These are phyloP conservation scores for Orycteropus afer DNA, from an alignment of 2,113 vertebrate species.

Conservation along the genomic window DNA sequence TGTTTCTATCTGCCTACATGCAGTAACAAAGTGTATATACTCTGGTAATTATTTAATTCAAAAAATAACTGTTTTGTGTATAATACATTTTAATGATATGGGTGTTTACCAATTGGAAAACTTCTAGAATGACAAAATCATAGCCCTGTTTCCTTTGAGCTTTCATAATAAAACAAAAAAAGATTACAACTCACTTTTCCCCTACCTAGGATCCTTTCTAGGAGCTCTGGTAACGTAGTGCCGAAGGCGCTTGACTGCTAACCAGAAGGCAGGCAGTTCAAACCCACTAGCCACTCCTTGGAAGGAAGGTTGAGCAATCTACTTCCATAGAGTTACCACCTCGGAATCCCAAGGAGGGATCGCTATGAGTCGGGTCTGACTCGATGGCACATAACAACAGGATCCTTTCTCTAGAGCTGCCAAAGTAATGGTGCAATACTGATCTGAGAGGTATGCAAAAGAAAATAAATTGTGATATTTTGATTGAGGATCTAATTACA, in stretches of 20 bases:
- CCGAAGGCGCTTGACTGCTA: no score
- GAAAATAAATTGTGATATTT: not conserved
- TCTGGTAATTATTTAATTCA: slow-evolving; percentile 53
- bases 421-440: not conserved
- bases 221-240: no score
- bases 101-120: not conserved
- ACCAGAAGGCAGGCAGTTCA: no score
- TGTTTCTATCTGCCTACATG: slow-evolving; percentile 43
- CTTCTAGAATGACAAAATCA: slow-evolving; percentile 5
- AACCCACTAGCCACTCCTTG: no score
- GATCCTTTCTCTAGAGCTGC: not conserved
- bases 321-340: no score
- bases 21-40: not conserved
- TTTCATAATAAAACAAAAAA: not conserved
- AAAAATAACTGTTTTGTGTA: not conserved
- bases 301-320: no score
- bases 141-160: not conserved
- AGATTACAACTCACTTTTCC: not conserved
- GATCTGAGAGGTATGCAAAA: not conserved
- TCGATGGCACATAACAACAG: no score
- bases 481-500: slow-evolving; percentile 10
- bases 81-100: not conserved
- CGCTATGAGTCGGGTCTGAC: no score
- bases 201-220: not conserved
- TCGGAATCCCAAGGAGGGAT: no score